Percentiles rank a stretch among this genome's conserved stretches.
Evolutionary conservation across 2,888 invertebrate species (phyloP).

Genomic region (Pseudanteris insignis): DNA sequence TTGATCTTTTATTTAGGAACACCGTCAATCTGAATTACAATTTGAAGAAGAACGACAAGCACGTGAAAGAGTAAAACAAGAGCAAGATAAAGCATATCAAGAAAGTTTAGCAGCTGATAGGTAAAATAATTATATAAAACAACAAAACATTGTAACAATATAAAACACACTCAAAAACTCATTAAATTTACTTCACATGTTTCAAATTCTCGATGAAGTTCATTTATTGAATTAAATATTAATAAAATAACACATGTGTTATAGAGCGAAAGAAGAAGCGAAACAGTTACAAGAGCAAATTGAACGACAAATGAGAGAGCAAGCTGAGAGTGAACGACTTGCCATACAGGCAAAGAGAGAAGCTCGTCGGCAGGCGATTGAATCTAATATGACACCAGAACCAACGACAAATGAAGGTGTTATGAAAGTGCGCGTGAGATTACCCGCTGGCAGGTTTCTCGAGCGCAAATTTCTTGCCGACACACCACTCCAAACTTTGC

Average conservation of each 20-base stretch:
- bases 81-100: slow-evolving; percentile 94
- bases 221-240: too few relatives aligned
- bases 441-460: slow-evolving; percentile 80
- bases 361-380: slow-evolving; percentile 71
- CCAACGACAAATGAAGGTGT: slow-evolving; percentile 73
- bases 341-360: slow-evolving; percentile 80
- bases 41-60: slow-evolving; percentile 90
- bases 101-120: slow-evolving; percentile 87
- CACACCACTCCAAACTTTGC: slow-evolving; percentile 75
- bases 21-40: slow-evolving; percentile 78
- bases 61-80: slow-evolving; percentile 87
- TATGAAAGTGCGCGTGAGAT: slow-evolving; percentile 81
- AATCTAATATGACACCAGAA: slow-evolving; percentile 77
- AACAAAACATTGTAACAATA: too few relatives aligned
- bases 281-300: slow-evolving; percentile 80
- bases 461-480: slow-evolving; percentile 79
- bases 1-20: slow-evolving; percentile 68
- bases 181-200: too few relatives aligned
- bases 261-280: slow-evolving; percentile 87
- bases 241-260: slow-evolving; percentile 25
- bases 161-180: too few relatives aligned
- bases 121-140: too few relatives aligned
- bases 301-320: slow-evolving; percentile 76
- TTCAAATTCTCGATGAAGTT: too few relatives aligned
- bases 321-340: slow-evolving; percentile 79